These are phyloP conservation scores for Microchirus variegatus DNA, from an alignment of 2,797 vertebrate genomes.

Conservation along the genomic window DNA sequence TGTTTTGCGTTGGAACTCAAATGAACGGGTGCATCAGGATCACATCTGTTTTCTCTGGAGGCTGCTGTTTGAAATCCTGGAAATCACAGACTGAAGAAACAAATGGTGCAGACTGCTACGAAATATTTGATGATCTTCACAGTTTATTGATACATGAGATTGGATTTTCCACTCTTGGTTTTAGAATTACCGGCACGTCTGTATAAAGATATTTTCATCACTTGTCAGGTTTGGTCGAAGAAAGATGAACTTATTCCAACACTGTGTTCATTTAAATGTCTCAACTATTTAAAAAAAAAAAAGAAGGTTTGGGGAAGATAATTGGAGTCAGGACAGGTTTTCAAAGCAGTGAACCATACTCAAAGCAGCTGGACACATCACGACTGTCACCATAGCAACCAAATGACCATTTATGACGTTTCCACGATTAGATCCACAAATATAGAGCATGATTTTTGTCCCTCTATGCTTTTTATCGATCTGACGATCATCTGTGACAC, in stretches of 20 bases:
- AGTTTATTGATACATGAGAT: constrained; percentile 14
- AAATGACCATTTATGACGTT: constrained; percentile 33
- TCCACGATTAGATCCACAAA: constrained; percentile 22
- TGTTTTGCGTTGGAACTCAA: constrained; percentile 12
- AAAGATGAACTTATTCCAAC: constrained; percentile 1
- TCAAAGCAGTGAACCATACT: constrained; percentile 24
- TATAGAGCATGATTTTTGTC: constrained; percentile 22
- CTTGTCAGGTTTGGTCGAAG: not conserved
- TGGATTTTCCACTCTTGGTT: not conserved
- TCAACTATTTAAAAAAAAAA: not conserved
- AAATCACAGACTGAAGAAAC: constrained; percentile 3
- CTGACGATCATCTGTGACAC: constrained; percentile 4
- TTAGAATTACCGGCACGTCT: not conserved
- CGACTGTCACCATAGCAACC: constrained; percentile 57
- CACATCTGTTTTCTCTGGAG: constrained; percentile 37
- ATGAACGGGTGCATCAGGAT: constrained; percentile 14
- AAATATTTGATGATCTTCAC: constrained; percentile 13
- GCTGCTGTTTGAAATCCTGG: constrained; percentile 2
- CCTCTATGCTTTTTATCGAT: constrained; percentile 38
- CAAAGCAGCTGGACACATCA: constrained; percentile 19
- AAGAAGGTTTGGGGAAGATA: too few relatives aligned
- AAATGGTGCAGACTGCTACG: constrained; percentile 7
- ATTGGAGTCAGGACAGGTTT: constrained; percentile 9
- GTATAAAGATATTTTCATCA: constrained; percentile 1
- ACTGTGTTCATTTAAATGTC: not conserved